phyloP scores from a whole-genome alignment of 2,113 vertebrate genomes.

The Nothocercus julius region DNA sequence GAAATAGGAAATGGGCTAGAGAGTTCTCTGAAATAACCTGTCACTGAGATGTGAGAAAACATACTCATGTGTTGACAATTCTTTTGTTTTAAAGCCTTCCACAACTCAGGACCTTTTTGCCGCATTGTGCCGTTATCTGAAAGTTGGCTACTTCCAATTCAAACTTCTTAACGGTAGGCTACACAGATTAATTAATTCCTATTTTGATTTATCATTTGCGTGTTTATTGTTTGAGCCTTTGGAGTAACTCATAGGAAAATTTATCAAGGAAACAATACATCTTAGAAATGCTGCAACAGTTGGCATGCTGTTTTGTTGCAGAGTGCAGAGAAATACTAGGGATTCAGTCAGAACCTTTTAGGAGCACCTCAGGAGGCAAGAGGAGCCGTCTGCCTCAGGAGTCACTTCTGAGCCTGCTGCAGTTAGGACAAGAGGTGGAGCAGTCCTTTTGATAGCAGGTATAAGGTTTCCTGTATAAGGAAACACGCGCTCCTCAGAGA shows the following conservation, averaged over 20 bases:
- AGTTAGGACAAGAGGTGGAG: not conserved
- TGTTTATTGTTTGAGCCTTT: conserved; percentile 39
- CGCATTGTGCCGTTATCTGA: not conserved
- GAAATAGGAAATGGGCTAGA: conserved; percentile 65
- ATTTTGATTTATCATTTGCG: not conserved
- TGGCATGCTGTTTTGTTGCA: not conserved
- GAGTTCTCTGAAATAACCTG: conserved; percentile 53
- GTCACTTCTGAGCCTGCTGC: not conserved
- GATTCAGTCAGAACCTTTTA: not conserved
- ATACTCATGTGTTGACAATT: not conserved
- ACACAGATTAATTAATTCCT: conserved; percentile 27
- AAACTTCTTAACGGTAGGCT: conserved; percentile 35
- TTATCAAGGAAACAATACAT: conserved; percentile 25
- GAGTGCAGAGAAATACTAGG: not conserved
- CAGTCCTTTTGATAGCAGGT: not conserved
- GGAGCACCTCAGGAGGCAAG: not conserved
- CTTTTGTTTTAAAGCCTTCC: conserved; percentile 5
- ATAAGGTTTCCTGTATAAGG: not conserved
- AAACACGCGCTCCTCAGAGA: not conserved
- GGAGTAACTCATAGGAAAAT: conserved; percentile 46
- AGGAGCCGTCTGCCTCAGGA: not conserved
- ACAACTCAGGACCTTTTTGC: conserved; percentile 1
- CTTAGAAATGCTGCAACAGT: not conserved
- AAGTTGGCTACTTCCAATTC: not conserved
- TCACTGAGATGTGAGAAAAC: conserved; percentile 56